Base-by-base conservation (phyloP, 53 echinoderm and acorn worm species). In the Echinometra lucunter region DNA sequence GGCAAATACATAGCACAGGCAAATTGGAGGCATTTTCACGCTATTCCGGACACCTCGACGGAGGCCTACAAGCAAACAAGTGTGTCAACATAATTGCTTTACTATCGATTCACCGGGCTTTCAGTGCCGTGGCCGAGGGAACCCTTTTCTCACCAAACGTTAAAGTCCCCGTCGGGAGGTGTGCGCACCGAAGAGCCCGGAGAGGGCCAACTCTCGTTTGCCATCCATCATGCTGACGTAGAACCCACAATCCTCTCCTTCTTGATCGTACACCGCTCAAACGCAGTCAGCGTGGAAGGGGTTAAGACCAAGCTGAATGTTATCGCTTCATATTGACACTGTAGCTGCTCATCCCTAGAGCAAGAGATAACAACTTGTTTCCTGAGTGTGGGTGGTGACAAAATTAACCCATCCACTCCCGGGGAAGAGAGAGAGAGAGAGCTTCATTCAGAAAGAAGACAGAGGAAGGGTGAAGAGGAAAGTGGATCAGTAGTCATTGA, bases 1-100 rank as follows among this genome's bases (percentile, higher is more conserved):
- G 37, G n/a, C 85, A 85, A 85, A 85, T 85, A 91, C 69, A 69
- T 72, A 69, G 63, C 69, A 69, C 66, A 38, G 80, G 7, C 80
- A 92, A 92, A 92, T 92, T 92, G 93, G 55, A 66, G 80, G 93
- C 93, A 78, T 92, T 92, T 92, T 92, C 93, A 92, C 75, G 93
- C 93, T 92, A 92, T 92, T 92, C 80, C 32, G 57, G 81, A 74
- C 80, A 57, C 80, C 93, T 78, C 75, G 19, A 57, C 78, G 37
- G 93, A 78, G 80, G 60, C 93, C 93, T 78, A 92, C 80, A 80
- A 92, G 93, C 93, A 92, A 92, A 92, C 94, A 83, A 83, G 94
- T 94, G 94, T 94, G 94, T 94, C 94, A 83, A 94, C 94, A 83
- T 94, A 83, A 94, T 94, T 94, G 94, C 94, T 94, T 94, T 94